Evolutionary conservation across 2,888 invertebrate genomes (phyloP), one percentile per base, ranked within the genome.

Genomic region (Ptilodon capucinus): DNA sequence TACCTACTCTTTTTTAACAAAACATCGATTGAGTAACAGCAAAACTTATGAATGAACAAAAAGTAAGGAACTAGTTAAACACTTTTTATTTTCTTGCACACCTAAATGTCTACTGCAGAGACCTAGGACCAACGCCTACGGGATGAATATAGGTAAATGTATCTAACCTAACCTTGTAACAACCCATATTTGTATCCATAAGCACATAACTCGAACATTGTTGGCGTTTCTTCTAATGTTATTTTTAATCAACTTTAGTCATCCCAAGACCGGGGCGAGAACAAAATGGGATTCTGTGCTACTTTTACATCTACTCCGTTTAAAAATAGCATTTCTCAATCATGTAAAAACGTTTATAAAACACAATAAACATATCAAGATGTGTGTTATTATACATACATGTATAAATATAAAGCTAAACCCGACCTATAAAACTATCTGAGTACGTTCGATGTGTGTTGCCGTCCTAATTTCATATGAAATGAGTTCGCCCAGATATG

Each of bases 341-440:
- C 55, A 64, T 57, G 62, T 64, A 64, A 66, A 60, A 64, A 59
- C 53, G 52, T 68, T 65, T 53, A 61, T 54, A 59, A 71, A 71
- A 62, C 62, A 66, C 62, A 68, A 68, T 68, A 74, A 72, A 71
- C 67, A 69, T 60, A 66, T 60, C 59, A 65, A 69, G 65, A 67
- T 67, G 62, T 58, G 63, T 62, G 64, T 74, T 74, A 69, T 75
- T 75, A 74, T 74, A 74, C 70, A 74, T 74, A 74, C 70, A 74
- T 76, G 72, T 74, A 74, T 69, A 73, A 74, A 74, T 74, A 71
- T 68, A 69, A 69, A 71, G 70, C 64, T 70, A 71, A 73, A 71
- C 69, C 76, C 72, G 73, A 71, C 76, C 77, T 75, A 78, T 71
- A 72, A 68, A 77, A 71, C 69, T 58, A 72, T 68, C 61, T 66